These are phyloP conservation scores for Anolis carolinensis DNA, from an alignment of 2,113 vertebrate genomes.

Conservation along the genomic window DNA sequence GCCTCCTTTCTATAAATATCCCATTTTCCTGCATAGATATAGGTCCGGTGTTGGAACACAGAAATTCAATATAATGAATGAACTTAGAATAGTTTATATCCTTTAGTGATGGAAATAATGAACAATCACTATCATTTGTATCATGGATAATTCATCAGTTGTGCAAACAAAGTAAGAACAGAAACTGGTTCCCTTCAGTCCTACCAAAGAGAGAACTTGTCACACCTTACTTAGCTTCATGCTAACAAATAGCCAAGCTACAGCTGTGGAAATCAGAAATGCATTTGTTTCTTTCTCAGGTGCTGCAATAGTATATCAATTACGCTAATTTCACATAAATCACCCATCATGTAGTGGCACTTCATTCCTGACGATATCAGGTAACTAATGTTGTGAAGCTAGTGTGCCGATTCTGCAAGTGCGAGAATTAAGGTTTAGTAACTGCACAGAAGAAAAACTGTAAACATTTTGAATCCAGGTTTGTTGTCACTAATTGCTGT, in stretches of 20 bases:
- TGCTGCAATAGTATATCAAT: constrained; percentile 73
- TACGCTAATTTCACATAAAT: constrained; percentile 74
- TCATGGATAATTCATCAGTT: not conserved
- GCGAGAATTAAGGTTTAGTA: not conserved
- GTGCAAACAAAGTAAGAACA: not conserved
- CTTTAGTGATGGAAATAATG: constrained; percentile 14
- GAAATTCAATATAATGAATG: not conserved
- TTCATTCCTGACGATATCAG: constrained; percentile 71
- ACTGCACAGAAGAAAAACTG: not conserved
- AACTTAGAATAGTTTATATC: not conserved
- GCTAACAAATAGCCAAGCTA: constrained; percentile 70
- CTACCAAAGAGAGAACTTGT: constrained; percentile 48
- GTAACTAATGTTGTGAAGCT: constrained; percentile 68
- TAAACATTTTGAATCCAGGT: too few relatives aligned
- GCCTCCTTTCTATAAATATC: not conserved
- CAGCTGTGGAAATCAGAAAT: constrained; percentile 79
- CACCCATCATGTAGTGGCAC: constrained; percentile 73
- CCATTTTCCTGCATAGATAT: not conserved
- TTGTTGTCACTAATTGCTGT: too few relatives aligned
- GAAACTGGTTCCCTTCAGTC: not conserved
- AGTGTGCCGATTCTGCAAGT: constrained; percentile 48
- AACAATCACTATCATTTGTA: not conserved
- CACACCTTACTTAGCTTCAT: constrained; percentile 64
- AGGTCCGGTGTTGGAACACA: not conserved
- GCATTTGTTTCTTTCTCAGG: constrained; percentile 73